Evolutionary conservation across 92 coral and sea anemone genomes (phyloP), one percentile per base, ranked within the genome.

Genomic region (Montipora capitata): DNA sequence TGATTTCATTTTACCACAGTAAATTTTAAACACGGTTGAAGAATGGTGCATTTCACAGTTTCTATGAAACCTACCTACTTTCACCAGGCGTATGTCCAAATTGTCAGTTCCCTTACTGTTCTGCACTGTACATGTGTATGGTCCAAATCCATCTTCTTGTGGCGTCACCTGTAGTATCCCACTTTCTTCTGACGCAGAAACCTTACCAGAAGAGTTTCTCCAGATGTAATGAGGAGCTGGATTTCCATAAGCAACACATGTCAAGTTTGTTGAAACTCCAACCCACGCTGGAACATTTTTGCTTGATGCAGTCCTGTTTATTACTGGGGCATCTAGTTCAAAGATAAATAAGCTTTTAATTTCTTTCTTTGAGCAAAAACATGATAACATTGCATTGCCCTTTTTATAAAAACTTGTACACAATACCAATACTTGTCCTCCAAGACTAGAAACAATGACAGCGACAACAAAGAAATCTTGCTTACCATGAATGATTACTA

Each of bases 181-280:
- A 14, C 66, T 89, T 17, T 87, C 94, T 44, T 82, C 89, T 15
- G 89, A 87, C 0, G 56, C 82, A 3, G 86, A 18, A 12, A 80
- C 81, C 8, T 27, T 11, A 10, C 92, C 95, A 68, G 90, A 81
- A 43, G 95, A 84, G 40, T 87, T 92, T 52, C 51, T 90, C 99
- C 99, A 97, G 16, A 27, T 87, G 80, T 94, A 97, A 72, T 89
- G 87, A 8, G 99, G 99, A 44, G 69, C 72, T 11, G 99, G 99
- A 20, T 91, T 87, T 7, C 97, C 97, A 63, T 91, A 92, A 7
- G 99, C 98, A 56, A 80, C 79, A 81, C 99, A 97, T 5, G 69
- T 57, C 51, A 97, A 67, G 38, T 87, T 83, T 13, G 88, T 85
- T 68, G 84, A 70, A 61, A 66, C 67, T 8, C 89, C 89, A 27